Base-by-base conservation (phyloP, 2,113 vertebrate genomes). In the Lethenteron camtschaticum region DNA sequence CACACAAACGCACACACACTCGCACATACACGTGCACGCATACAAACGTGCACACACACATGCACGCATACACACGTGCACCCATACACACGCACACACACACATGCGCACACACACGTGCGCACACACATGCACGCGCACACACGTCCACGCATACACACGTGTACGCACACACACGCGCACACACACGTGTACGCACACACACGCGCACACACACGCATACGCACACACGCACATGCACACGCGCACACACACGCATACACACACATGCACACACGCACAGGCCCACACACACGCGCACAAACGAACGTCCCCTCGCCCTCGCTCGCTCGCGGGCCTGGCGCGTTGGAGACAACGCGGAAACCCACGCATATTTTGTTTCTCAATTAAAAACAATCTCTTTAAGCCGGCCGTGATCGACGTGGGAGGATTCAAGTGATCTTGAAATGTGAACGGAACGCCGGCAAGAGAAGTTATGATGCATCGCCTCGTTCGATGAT, bases 201-300 rank as follows among this genome's bases (percentile, higher is more conserved):
- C 12, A 4, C 59, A 63, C 59, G 16, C 59, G 3, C 3, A 2
- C 59, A 63, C 59, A 63, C 59, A 63, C 59, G 16, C 59, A 63
- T 7, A 63, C 59, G 20, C 5, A 5, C 59, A 63, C 59, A 63
- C 59, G 16, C 59, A 63, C 59, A 63, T 2, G 2, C 16, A 63
- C 16, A 63, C 59, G 20, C 59, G 20, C 5, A 63, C 59, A 63
- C 59, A 63, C 16, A 63, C 59, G 16, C 59, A 63, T 63, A 63
- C 16, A 63, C 59, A 63, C 59, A 63, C 59, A 63, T 5, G 16
- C 59, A 63, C 59, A 63, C 59, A 63, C 59, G 16, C 59, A 63
- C 59, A 63, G 12, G 16, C 59, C 12, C 3, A 63, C 59, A 63
- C 59, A 63, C 59, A 63, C 59, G 20, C 59, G 8, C 59, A 63